Conservation (phyloP, 2,113 vertebrate species). For the Stomatorhinus ivindoensis region DNA sequence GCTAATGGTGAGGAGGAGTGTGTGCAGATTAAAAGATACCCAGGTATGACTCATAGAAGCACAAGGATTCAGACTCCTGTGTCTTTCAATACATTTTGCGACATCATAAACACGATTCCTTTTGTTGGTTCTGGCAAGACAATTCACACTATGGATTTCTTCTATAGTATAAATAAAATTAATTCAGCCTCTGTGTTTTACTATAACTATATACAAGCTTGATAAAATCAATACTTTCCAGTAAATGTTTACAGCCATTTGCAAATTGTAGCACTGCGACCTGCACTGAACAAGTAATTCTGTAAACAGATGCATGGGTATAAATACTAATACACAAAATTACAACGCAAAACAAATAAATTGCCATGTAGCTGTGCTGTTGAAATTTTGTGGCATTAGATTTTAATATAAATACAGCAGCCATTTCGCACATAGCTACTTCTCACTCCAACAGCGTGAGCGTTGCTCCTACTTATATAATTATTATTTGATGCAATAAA, state of each 20-base stretch:
- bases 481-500: not conserved
- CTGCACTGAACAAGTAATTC: not conserved
- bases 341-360: not conserved
- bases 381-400: not conserved
- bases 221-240: not conserved
- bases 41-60: constrained; percentile 43
- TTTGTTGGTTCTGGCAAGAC: not conserved
- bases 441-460: not conserved
- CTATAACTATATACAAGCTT: not conserved
- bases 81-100: not conserved
- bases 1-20: constrained; percentile 65
- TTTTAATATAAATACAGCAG: not conserved
- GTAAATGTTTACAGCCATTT: not conserved
- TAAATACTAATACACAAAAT: not conserved
- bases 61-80: not conserved
- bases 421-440: no score
- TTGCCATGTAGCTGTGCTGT: not conserved
- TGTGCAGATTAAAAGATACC: constrained; percentile 61
- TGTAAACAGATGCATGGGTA: not conserved
- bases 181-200: not conserved
- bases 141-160: not conserved
- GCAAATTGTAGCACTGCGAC: not conserved
- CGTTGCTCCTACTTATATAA: not conserved
- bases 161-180: not conserved
- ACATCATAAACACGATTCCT: not conserved